Conservation (phyloP, 2,113 vertebrate species). For the Ramphastos sulfuratus region DNA sequence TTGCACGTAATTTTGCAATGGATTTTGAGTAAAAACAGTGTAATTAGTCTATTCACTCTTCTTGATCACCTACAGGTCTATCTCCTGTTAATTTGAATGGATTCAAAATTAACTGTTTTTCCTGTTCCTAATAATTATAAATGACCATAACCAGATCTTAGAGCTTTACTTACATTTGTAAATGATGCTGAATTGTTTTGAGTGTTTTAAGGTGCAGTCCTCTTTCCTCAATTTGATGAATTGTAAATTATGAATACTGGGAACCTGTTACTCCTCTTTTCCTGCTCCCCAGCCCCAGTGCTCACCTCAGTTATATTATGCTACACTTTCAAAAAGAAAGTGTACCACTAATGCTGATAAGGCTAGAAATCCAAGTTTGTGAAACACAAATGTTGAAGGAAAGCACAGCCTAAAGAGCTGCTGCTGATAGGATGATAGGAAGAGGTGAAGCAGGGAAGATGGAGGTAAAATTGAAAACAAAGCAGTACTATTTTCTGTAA, state of each 20-base stretch:
- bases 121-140: neutral
- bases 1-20: conserved; percentile 2
- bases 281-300: neutral
- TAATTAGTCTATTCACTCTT: conserved; percentile 49
- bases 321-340: neutral
- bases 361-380: neutral
- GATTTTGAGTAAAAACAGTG: neutral
- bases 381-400: neutral
- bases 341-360: neutral
- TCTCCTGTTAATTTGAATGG: neutral
- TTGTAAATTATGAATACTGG: neutral
- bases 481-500: neutral
- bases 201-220: neutral
- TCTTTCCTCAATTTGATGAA: neutral
- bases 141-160: neutral
- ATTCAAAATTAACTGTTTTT: conserved; percentile 14
- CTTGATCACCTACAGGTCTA: neutral
- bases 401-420: neutral
- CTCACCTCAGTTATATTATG: neutral
- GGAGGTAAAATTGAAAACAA: neutral
- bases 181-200: neutral
- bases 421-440: neutral
- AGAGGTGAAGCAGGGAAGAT: neutral
- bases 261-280: neutral
- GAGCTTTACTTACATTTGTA: neutral